Percentiles rank a stretch among this genome's conserved stretches.
Conservation (phyloP, 2,113 vertebrate species). For the Siniperca knerii region DNA sequence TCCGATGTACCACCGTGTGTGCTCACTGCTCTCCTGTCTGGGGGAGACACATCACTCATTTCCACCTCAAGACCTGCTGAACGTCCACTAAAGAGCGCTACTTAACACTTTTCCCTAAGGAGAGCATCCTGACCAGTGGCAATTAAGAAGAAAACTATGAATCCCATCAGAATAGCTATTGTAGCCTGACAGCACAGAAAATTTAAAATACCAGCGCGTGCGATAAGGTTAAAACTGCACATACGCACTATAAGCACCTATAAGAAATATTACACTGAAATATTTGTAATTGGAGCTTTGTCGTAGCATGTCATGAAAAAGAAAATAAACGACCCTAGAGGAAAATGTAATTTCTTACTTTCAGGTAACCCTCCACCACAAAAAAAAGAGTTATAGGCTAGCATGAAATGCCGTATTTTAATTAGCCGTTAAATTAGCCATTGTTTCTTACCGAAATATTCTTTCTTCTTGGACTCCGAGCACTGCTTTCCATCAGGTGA, state of each 20-base stretch:
- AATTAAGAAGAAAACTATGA: constrained; percentile 3
- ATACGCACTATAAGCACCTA: background rate
- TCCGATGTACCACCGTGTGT: background rate
- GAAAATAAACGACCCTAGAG: background rate
- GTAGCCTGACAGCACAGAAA: background rate
- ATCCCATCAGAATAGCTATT: background rate
- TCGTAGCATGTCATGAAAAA: background rate
- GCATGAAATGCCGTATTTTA: background rate
- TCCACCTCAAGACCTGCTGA: background rate
- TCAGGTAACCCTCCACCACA: background rate
- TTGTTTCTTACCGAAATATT: constrained; percentile 56
- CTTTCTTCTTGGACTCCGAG: constrained; percentile 23
- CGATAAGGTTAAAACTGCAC: constrained; percentile 28
- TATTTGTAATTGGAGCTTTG: background rate
- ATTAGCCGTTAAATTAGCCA: constrained; percentile 1
- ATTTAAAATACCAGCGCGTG: constrained; percentile 6
- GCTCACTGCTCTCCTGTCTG: constrained; percentile 21
- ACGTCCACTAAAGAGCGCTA: background rate
- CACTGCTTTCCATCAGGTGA: constrained; percentile 54
- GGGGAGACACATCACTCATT: constrained; percentile 14
- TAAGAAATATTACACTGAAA: background rate
- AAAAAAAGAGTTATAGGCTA: constrained; percentile 4
- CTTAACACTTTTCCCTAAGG: constrained; percentile 9
- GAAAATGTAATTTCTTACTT: constrained; percentile 14
- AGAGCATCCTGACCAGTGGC: background rate